Evolutionary conservation across 2,888 invertebrate species (phyloP).

Genomic region (Holacanthella duospinosa): DNA sequence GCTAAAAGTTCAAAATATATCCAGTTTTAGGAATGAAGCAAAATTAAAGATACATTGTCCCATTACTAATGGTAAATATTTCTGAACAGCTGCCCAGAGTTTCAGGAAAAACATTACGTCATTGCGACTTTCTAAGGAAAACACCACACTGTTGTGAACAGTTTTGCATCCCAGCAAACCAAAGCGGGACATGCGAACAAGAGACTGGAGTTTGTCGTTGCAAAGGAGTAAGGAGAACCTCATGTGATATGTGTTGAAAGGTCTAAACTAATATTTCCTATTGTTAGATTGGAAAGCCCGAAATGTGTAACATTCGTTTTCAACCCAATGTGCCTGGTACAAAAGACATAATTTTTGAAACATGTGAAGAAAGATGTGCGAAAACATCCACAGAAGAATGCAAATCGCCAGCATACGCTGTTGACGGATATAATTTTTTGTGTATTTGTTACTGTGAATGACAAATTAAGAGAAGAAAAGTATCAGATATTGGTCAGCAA

Average conservation of each 20-base stretch:
- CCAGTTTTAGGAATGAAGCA: no score
- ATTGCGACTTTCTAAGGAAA: neutral
- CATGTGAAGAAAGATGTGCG: neutral
- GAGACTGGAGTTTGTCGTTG: neutral
- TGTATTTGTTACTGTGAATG: neutral
- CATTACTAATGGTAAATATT: no score
- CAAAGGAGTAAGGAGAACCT: neutral
- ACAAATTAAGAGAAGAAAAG: no score
- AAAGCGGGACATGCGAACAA: neutral
- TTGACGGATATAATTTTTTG: neutral
- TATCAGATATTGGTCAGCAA: no score
- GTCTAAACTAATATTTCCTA: constrained; percentile 6
- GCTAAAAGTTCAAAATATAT: no score
- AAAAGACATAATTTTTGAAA: neutral
- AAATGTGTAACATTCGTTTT: neutral
- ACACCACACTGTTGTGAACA: neutral
- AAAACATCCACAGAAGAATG: neutral
- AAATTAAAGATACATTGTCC: no score
- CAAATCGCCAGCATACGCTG: neutral
- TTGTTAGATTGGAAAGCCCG: neutral
- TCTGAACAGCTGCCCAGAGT: neutral
- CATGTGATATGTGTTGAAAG: neutral
- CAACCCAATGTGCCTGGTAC: neutral
- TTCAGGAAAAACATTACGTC: neutral
- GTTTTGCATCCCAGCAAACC: neutral